Base-by-base conservation (phyloP, 92 coral and sea anemone species). In the Heteractis magnifica region DNA sequence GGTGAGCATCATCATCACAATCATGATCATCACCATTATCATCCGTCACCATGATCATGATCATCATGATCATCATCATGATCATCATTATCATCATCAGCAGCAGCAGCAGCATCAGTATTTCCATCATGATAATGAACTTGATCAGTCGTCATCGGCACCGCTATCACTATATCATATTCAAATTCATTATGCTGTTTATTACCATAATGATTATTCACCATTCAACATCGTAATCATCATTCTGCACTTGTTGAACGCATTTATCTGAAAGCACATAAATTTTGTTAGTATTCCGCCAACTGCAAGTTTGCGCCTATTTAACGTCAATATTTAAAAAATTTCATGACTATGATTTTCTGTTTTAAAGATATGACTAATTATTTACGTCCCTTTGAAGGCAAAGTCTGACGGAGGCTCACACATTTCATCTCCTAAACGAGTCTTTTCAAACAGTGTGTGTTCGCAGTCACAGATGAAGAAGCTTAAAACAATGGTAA, bases 401-500 rank as follows among this genome's bases (percentile, higher is more conserved):
- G 84, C 77, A 20, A 81, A 70, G 62, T 71, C 84, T 52, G 65
- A 21, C 65, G 84, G 64, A 44, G n/a, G 21, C 18, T 11, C 49
- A 11, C 59, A n/a, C 8, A 44, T 12, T 19, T 68, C 76, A 10
- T 81, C 84, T 6, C 84, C 84, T 50, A 81, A 81, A 52, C 76
- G 77, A 70, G 77, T 74, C 15, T 6, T 81, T 49, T 34, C 65
- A 12, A 81, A 70, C 60, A 64, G 59, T 21, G 49, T 72, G 64
- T 64, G 64, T 51, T 52, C 77, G n/a, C 70, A 62, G 70, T 19
- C 59, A 59, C 84, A 81, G 84, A 44, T 81, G 77, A 81, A 81
- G 50, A 81, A 81, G 19, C 65, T 81, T 49, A 81, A 81, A 21
- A 81, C 84, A n/a, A 70, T 81, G 84, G 84, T 70, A 21, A 68